phyloP scores from a whole-genome alignment of 2,113 vertebrate genomes.

The Leucoraja erinaceus region DNA sequence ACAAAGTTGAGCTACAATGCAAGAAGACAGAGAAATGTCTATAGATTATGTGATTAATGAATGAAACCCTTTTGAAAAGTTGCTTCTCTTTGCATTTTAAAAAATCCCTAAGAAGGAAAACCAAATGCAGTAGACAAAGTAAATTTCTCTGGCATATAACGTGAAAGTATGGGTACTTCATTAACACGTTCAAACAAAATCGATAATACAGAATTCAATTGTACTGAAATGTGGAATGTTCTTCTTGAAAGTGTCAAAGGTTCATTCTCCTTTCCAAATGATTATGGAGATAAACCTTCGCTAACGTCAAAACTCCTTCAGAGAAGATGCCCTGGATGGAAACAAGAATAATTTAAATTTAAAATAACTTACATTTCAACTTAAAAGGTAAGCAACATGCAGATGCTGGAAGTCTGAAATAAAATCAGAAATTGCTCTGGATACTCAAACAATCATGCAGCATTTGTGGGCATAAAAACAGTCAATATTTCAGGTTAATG shows the following conservation, averaged over 20 bases:
- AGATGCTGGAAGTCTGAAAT: no score
- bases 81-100: constrained; percentile 23
- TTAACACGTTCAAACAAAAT: constrained; percentile 22
- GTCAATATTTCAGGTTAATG: no score
- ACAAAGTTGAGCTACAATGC: background rate
- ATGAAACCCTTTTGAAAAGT: constrained; percentile 22
- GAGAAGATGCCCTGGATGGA: constrained; percentile 32
- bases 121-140: background rate
- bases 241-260: background rate
- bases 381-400: background rate
- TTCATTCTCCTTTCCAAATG: background rate
- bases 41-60: constrained; percentile 24
- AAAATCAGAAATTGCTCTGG: no score
- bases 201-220: constrained; percentile 3
- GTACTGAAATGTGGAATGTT: background rate
- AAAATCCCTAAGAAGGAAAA: background rate
- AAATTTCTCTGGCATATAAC: constrained; percentile 20
- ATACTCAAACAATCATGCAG: no score
- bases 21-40: background rate
- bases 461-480: no score
- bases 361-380: background rate
- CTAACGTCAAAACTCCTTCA: constrained; percentile 23
- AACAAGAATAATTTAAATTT: constrained; percentile 31
- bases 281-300: background rate
- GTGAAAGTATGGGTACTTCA: constrained; percentile 15